Evolutionary conservation across 2,888 invertebrate genomes (phyloP).

Genomic region (Orchestes rusci): DNA sequence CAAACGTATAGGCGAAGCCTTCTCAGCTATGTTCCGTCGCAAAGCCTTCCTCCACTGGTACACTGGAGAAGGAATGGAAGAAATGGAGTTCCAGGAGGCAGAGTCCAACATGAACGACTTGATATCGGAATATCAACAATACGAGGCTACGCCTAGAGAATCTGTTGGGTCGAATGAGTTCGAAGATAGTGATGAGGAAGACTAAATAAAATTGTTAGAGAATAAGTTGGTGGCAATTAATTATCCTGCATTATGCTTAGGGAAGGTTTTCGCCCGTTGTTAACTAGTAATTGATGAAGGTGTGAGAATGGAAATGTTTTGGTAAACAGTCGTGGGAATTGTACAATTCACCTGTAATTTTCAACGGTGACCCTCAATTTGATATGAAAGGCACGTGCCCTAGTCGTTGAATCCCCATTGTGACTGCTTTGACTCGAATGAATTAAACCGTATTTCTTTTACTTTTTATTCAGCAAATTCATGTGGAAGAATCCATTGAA

Average conservation of each 20-base stretch:
- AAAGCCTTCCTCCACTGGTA: slow-evolving; percentile 77
- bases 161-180: slow-evolving; percentile 53
- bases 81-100: slow-evolving; percentile 66
- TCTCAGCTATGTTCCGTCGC: slow-evolving; percentile 58
- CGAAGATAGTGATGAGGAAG: slow-evolving; percentile 52
- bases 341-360: too few relatives aligned
- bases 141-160: slow-evolving; percentile 57
- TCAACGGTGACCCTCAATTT: too few relatives aligned
- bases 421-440: too few relatives aligned
- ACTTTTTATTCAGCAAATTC: too few relatives aligned
- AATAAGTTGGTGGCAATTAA: not conserved
- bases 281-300: not conserved
- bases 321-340: too few relatives aligned
- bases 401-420: too few relatives aligned
- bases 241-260: not conserved
- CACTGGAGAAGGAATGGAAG: slow-evolving; percentile 67
- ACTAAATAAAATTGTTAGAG: slow-evolving; percentile 39
- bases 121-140: slow-evolving; percentile 69
- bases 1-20: slow-evolving; percentile 47
- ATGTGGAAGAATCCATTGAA: too few relatives aligned
- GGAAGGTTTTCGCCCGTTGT: not conserved
- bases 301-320: too few relatives aligned
- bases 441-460: too few relatives aligned
- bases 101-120: slow-evolving; percentile 68
- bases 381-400: too few relatives aligned